A percentile compares a stretch with the other conserved stretches of the same genome.
These are phyloP conservation scores for Chlorodrepanis virens DNA, from an alignment of 2,113 vertebrate species.

Conservation along the genomic window DNA sequence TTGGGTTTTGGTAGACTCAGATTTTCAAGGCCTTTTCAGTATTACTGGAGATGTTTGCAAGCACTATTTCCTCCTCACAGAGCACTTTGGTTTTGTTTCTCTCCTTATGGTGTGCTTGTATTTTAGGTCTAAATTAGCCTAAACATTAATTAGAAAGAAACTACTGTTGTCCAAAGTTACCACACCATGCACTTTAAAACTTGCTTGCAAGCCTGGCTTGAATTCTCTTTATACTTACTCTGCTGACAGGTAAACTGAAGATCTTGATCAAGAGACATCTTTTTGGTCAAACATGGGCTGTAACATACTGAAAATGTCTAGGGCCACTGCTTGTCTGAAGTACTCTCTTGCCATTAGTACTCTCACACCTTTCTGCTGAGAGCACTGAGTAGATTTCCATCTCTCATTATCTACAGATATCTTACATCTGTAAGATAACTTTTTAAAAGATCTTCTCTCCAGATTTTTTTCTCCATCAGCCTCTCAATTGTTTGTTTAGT, in stretches of 20 bases:
- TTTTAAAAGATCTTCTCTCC: not conserved
- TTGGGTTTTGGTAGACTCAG: not conserved
- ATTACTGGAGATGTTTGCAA: not conserved
- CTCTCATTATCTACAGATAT: not conserved
- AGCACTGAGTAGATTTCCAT: not conserved
- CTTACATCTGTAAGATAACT: not conserved
- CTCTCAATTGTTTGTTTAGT: not conserved
- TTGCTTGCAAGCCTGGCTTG: not conserved
- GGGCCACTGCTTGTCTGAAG: not conserved
- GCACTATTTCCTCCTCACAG: not conserved
- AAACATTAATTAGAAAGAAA: not conserved
- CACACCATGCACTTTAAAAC: not conserved
- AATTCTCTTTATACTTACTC: not conserved
- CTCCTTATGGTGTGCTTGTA: not conserved
- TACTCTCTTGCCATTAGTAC: not conserved
- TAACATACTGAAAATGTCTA: not conserved
- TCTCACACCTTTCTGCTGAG: not conserved
- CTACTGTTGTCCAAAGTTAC: not conserved
- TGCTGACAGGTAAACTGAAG: not conserved
- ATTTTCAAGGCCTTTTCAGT: not conserved
- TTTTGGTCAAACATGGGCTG: not conserved
- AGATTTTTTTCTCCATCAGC: not conserved
- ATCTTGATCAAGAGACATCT: not conserved
- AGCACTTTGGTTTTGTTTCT: not conserved
- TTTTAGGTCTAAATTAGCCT: not conserved